Evolutionary conservation across 2,113 vertebrate species (phyloP), one percentile per base, ranked within the genome.

Genomic region (Lampris megalopsis): DNA sequence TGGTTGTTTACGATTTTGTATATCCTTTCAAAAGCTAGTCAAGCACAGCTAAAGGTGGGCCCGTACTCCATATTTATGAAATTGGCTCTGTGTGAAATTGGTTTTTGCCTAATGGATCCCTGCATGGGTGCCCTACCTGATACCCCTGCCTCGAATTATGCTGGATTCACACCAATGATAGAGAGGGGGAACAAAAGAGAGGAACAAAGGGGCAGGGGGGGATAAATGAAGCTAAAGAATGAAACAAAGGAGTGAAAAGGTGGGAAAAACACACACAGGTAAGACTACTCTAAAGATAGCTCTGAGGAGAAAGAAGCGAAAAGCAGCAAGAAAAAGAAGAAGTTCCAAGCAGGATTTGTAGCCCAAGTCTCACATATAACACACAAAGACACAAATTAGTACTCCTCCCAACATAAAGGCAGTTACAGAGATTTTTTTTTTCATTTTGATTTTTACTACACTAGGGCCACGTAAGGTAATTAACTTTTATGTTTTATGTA

Each of bases 51-150:
- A 87, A 91, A 93, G 91, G 93, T 93, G 87, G 87, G 84, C 85
- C 89, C 85, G 79, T 90, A 86, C 93, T 94, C 92, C 91, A 94
- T 94, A 95, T 95, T 95, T 94, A 95, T 94, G 92, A 94, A 94
- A 95, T 93, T 94, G 92, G 92, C 87, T 94, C 92, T 86, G 91
- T 94, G 92, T 94, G 93, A 94, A 95, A 95, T 95, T 94, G 93
- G 88, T 93, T 95, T 94, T 93, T 94, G 90, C 93, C 90, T 94
- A 94, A 95, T 95, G 92, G 92, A 92, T 93, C 88, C 82, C 83
- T 94, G 93, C 93, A 90, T 94, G 93, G 91, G 84, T 93, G 92
- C 91, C 56, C 84, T 11, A 81, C 82, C 88, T 91, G 86, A 93
- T 90, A 92, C 88, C 79, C 77, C 83, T 77, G 70, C 86, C 74